These are phyloP conservation scores for Paramormyrops hopkinsi DNA, from an alignment of 2,797 vertebrate genomes.

Conservation along the genomic window DNA sequence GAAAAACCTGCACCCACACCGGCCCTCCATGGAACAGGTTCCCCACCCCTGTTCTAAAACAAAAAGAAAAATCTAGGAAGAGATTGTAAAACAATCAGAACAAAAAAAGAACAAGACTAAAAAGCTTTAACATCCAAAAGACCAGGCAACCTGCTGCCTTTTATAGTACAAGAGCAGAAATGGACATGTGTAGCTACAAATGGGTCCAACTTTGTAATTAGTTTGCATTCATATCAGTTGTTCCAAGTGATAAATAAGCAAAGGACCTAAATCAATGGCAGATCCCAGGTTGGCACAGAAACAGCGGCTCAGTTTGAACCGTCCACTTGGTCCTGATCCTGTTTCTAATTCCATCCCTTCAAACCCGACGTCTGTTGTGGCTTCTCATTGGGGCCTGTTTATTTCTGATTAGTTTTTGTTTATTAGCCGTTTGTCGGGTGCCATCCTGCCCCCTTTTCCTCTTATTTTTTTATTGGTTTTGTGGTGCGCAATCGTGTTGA, in stretches of 20 bases:
- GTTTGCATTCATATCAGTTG: slow-evolving; percentile 49
- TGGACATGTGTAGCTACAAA: background rate
- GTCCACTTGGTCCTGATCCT: background rate
- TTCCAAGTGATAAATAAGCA: slow-evolving; percentile 23
- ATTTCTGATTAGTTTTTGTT: background rate
- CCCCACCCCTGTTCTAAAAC: background rate
- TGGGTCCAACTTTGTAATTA: slow-evolving; percentile 35
- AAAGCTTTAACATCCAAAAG: slow-evolving; percentile 31
- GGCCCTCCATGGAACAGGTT: background rate
- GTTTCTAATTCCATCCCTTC: slow-evolving; percentile 52
- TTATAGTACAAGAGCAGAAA: background rate
- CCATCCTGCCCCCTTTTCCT: background rate
- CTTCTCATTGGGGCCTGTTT: background rate
- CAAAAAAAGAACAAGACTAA: slow-evolving; percentile 36
- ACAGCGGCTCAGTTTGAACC: background rate
- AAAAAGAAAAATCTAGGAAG: slow-evolving; percentile 28
- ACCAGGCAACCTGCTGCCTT: background rate
- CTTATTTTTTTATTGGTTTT: background rate
- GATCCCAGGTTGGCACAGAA: slow-evolving; percentile 23
- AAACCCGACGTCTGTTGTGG: slow-evolving; percentile 46
- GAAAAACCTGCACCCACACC: background rate
- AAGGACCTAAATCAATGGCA: slow-evolving; percentile 57
- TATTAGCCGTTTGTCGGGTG: background rate
- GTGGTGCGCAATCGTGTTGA: background rate
- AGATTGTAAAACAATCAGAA: slow-evolving; percentile 34